Conservation (phyloP, 2,113 vertebrate species). For the Pantherophis guttatus region DNA sequence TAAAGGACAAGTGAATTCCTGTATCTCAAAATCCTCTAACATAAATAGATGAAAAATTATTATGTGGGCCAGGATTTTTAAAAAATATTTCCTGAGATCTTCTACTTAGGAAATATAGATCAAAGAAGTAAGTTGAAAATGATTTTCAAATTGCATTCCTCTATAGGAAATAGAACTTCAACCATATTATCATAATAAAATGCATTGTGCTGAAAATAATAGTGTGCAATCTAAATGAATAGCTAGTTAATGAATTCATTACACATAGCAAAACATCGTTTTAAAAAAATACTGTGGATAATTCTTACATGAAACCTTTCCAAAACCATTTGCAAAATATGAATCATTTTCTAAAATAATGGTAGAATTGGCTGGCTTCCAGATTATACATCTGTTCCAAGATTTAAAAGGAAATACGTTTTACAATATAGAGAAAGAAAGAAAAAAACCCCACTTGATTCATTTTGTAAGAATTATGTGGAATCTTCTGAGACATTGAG, state of each 20-base stretch:
- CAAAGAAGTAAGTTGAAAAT: neutral
- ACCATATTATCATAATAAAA: neutral
- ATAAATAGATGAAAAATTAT: neutral
- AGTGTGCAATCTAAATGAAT: neutral
- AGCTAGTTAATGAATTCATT: slow-evolving; percentile 9
- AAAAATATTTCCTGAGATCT: neutral
- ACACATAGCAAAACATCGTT: slow-evolving; percentile 19
- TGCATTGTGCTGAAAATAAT: slow-evolving; percentile 2
- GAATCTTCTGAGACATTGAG: neutral
- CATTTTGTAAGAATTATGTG: slow-evolving; percentile 1
- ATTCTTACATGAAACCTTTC: slow-evolving; percentile 15
- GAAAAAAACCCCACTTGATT: neutral
- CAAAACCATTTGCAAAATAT: slow-evolving; percentile 22
- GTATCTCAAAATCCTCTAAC: neutral
- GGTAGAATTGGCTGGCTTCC: neutral
- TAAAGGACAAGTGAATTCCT: neutral
- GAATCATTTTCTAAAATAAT: neutral
- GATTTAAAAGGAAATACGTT: neutral
- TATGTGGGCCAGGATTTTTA: neutral
- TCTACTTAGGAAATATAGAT: neutral
- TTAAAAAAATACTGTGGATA: slow-evolving; percentile 11
- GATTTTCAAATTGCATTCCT: neutral
- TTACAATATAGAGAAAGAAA: neutral
- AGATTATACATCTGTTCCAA: neutral
- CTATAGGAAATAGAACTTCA: neutral